Evolutionary conservation across 2,888 invertebrate genomes (phyloP), one percentile per base, ranked within the genome.

Genomic region (Oxystoma pomonae): DNA sequence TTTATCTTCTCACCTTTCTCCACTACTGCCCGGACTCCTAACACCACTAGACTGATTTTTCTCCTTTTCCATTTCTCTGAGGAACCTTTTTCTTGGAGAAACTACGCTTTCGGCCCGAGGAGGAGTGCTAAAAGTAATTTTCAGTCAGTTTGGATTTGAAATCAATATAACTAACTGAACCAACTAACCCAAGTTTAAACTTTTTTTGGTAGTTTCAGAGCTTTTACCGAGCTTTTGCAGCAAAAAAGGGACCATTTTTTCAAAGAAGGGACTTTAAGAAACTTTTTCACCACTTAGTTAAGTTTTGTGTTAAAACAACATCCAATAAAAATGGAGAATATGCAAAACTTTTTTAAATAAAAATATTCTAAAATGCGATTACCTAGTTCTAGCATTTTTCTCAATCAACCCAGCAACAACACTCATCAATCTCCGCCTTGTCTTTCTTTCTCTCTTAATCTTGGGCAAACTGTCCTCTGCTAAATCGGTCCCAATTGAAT

Each of bases 51-150:
- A 57, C 67, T 69, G 66, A 7, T 62, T 62, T 62, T 70, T 71
- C 52, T 80, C 78, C 61, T 76, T 76, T 67, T 93, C 93, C 75
- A 93, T 84, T 78, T 93, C 92, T 61, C 92, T 85, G 66, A 93
- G 82, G 66, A 79, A 92, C 71, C 93, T 85, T 77, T 93, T 93
- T 52, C 93, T 84, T 58, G 93, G 93, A 65, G 92, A 92, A 21
- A 92, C 91, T 72, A 90, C 88, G 71, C 74, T 75, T 66, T 80
- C 78, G 5, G 72, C 68, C 51, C 77, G 73, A 19, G 77, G 75
- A 16, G 78, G 74, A 7, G 77, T 75, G 60, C 75, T 74, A 17
- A 67, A 68, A 60, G 50, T 22, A 35, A n/a, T n/a, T n/a, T n/a
- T n/a, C n/a, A n/a, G n/a, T n/a, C n/a, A n/a, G n/a, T n/a, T n/a